phyloP scores from a whole-genome alignment of 2,888 invertebrate genomes.

The Dinocampus coccinellae region DNA sequence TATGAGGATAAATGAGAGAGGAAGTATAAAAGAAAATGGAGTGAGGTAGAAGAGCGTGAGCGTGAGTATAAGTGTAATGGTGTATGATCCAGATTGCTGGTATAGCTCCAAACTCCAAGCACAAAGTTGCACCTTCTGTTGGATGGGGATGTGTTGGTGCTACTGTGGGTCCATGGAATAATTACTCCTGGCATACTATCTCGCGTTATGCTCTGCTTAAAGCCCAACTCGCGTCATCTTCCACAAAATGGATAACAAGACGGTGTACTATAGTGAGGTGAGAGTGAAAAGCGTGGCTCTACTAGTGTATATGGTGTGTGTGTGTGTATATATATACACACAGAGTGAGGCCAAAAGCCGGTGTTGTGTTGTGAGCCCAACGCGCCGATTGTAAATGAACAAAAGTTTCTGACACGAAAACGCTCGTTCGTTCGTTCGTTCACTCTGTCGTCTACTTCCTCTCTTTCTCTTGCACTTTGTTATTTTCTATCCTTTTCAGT shows the following conservation, averaged over 20 bases:
- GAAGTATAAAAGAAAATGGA: background rate
- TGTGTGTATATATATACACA: background rate
- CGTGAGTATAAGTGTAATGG: background rate
- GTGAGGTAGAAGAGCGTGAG: background rate
- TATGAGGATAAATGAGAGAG: background rate
- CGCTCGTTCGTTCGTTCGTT: constrained; percentile 40
- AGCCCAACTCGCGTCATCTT: constrained; percentile 35
- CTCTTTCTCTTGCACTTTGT: background rate
- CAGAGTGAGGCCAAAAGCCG: constrained; percentile 2
- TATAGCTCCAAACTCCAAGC: constrained; percentile 2
- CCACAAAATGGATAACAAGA: constrained; percentile 48
- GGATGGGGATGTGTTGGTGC: background rate
- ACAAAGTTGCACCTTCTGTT: constrained; percentile 29
- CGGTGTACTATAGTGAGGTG: constrained; percentile 26
- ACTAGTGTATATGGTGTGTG: background rate
- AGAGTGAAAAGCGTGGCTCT: background rate
- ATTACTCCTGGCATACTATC: constrained; percentile 35
- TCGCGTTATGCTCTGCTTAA: constrained; percentile 19
- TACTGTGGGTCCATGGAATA: constrained; percentile 29
- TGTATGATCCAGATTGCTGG: constrained; percentile 6
- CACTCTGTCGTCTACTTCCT: background rate
- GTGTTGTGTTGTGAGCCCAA: background rate
- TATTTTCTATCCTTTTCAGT: background rate
- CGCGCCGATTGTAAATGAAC: constrained; percentile 47
- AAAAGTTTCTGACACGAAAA: constrained; percentile 50